phyloP scores from a whole-genome alignment of 2,113 vertebrate genomes.

The Murina feae region DNA sequence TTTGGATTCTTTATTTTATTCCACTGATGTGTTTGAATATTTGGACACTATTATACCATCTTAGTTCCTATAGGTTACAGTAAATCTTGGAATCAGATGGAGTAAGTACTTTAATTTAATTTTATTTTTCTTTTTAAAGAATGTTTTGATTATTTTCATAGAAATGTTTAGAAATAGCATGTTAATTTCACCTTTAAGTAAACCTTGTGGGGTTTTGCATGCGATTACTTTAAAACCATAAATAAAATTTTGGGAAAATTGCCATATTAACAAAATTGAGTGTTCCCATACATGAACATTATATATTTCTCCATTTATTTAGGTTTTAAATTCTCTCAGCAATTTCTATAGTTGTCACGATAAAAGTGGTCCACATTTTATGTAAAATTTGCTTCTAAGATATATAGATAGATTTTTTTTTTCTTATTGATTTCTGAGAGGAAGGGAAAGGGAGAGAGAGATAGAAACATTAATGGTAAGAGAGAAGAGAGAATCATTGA shows the following conservation, averaged over 20 bases:
- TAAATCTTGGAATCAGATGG: neutral
- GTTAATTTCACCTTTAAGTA: neutral
- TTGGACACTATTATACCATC: neutral
- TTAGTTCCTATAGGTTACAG: neutral
- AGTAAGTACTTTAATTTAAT: neutral
- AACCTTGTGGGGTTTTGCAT: neutral
- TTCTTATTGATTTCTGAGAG: too few species aligned
- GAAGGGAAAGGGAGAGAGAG: too few species aligned
- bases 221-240: neutral
- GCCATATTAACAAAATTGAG: neutral
- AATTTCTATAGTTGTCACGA: neutral
- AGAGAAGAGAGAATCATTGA: too few species aligned
- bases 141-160: neutral
- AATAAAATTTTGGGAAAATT: neutral
- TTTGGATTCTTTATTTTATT: neutral
- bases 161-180: neutral
- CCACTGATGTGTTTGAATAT: neutral
- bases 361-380: neutral
- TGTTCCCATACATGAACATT: neutral
- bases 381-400: neutral
- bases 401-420: too few species aligned
- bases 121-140: neutral
- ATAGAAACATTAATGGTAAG: too few species aligned
- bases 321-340: neutral
- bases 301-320: neutral